These are phyloP conservation scores for Bradypodion pumilum DNA, from an alignment of 2,797 vertebrate species.

Conservation along the genomic window DNA sequence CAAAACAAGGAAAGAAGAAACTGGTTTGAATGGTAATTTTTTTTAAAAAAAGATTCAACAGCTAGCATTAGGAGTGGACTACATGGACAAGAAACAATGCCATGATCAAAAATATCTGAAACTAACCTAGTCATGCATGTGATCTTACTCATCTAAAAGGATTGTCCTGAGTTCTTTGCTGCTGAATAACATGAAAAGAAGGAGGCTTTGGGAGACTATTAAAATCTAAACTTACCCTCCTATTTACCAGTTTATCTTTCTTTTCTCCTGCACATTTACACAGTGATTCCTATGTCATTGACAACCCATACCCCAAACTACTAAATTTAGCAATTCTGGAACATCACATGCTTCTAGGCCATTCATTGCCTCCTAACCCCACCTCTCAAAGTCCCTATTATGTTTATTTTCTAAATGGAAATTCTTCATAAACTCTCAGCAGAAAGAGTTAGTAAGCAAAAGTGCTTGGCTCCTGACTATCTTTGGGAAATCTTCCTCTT, in stretches of 20 bases:
- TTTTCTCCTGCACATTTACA: neutral
- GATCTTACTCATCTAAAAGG: neutral
- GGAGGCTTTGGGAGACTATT: neutral
- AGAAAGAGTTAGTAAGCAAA: neutral
- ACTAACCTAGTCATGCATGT: neutral
- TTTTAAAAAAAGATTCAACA: neutral
- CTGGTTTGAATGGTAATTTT: too few relatives aligned
- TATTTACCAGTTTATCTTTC: neutral
- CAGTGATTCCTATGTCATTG: neutral
- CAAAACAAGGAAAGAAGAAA: neutral
- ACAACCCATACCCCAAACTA: neutral
- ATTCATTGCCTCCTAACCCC: neutral
- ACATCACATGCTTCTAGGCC: neutral
- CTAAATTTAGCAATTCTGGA: neutral
- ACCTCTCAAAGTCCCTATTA: neutral
- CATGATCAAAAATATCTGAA: neutral
- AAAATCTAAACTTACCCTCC: neutral
- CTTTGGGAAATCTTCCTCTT: neutral
- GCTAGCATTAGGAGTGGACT: neutral
- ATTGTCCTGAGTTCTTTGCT: neutral
- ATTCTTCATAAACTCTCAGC: neutral
- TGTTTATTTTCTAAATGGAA: slow-evolving; percentile 7
- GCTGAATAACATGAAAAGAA: neutral
- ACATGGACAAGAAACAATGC: neutral
- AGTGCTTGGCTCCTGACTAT: neutral